Percentiles rank a stretch among this genome's conserved stretches.
Conservation (phyloP, 1,140 invertebrate genomes). For the Conus ventricosus region DNA sequence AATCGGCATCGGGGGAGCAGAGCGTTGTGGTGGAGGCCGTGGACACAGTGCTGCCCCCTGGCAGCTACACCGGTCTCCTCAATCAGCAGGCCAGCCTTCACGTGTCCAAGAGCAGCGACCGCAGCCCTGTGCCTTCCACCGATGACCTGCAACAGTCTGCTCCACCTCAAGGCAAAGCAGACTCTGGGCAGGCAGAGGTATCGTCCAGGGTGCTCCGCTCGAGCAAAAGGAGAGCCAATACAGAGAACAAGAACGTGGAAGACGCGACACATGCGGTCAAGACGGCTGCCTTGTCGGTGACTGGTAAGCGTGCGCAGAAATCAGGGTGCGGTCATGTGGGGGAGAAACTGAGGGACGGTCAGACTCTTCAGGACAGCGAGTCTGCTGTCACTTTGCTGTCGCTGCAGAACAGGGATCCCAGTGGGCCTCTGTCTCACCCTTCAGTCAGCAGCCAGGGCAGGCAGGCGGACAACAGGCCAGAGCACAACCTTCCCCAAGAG, state of each 20-base stretch:
- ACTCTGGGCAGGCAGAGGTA: background rate
- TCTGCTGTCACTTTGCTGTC: conserved; percentile 63
- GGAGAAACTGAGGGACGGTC: background rate
- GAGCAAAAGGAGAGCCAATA: background rate
- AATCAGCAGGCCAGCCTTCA: conserved; percentile 65
- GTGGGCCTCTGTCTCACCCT: conserved; percentile 53
- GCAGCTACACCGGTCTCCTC: conserved; percentile 57
- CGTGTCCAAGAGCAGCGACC: conserved; percentile 14
- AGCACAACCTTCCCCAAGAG: background rate
- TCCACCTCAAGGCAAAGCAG: background rate
- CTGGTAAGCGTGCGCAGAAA: too few species aligned
- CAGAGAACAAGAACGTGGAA: background rate
- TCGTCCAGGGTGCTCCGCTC: background rate
- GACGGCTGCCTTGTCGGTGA: too few species aligned
- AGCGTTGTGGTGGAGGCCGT: conserved; percentile 67
- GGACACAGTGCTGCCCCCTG: conserved; percentile 38
- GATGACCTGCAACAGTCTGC: background rate
- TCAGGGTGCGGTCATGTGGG: background rate
- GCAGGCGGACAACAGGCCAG: background rate
- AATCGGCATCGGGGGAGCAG: background rate
- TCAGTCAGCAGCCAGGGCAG: background rate
- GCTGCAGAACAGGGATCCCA: conserved; percentile 61
- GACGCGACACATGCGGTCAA: background rate
- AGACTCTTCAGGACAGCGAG: conserved; percentile 47
- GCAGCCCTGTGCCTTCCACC: background rate